These are phyloP conservation scores for Sebastolobus alascanus DNA, from an alignment of 2,797 vertebrate species.

Conservation along the genomic window DNA sequence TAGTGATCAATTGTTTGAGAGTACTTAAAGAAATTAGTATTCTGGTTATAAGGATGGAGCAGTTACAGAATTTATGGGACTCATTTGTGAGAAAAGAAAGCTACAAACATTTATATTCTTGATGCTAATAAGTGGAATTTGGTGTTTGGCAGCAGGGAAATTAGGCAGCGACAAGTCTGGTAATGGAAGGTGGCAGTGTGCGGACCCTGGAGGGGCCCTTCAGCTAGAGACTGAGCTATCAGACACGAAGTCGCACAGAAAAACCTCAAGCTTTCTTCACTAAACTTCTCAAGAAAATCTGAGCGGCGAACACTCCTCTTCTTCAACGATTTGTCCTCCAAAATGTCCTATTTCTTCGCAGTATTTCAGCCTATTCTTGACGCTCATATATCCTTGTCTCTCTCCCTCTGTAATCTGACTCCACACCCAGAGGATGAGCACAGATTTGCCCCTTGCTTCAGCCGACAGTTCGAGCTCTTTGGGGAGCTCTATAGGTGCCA, in stretches of 20 bases:
- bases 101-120: conserved; percentile 6
- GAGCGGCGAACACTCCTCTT: not conserved
- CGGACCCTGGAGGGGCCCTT: conserved; percentile 32
- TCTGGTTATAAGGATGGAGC: not conserved
- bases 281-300: conserved; percentile 2
- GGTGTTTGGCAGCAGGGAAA: conserved; percentile 14
- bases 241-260: not conserved
- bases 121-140: conserved; percentile 21
- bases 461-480: conserved; percentile 55
- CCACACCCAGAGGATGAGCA: conserved; percentile 35
- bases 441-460: conserved; percentile 34
- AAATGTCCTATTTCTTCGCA: not conserved
- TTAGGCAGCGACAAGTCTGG: conserved; percentile 42
- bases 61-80: not conserved
- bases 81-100: not conserved
- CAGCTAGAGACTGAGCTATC: conserved; percentile 11
- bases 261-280: not conserved
- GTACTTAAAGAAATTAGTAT: not conserved
- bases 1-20: conserved; percentile 4
- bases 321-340: not conserved
- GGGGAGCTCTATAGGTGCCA: conserved; percentile 36
- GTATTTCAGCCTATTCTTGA: not conserved
- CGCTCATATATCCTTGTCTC: conserved; percentile 19
- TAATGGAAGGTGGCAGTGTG: conserved; percentile 45
- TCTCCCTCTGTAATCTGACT: conserved; percentile 40